Evolutionary conservation across 2,113 vertebrate genomes (phyloP).

Genomic region (Setophaga petechia): DNA sequence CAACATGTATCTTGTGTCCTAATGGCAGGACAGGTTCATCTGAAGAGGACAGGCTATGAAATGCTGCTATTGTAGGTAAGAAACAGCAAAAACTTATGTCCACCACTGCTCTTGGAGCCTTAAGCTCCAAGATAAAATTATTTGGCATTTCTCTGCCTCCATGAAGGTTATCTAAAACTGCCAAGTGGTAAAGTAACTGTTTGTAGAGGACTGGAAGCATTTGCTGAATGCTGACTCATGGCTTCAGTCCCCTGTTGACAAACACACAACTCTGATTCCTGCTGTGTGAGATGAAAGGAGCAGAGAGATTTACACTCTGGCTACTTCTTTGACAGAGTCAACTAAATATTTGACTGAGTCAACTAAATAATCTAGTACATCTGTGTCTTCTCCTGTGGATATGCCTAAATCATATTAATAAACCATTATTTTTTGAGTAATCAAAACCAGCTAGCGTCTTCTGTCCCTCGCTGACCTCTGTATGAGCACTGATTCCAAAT

Average conservation of each 20-base stretch:
- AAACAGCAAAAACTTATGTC: neutral
- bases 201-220: neutral
- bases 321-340: neutral
- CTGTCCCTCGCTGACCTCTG: neutral
- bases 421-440: conserved; percentile 6
- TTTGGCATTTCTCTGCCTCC: neutral
- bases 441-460: neutral
- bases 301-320: neutral
- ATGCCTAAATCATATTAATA: neutral
- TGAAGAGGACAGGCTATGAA: neutral
- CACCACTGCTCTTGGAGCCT: neutral
- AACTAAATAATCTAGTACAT: neutral
- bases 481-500: neutral
- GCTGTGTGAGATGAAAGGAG: neutral
- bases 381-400: neutral
- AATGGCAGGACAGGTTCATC: neutral
- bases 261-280: neutral
- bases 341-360: conserved; percentile 6
- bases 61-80: neutral
- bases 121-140: neutral
- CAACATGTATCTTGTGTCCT: neutral
- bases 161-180: neutral
- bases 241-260: conserved; percentile 12
- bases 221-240: conserved; percentile 25
- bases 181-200: neutral